Evolutionary conservation across 2,797 vertebrate species (phyloP).

Genomic region (Pogonophryne albipinna): DNA sequence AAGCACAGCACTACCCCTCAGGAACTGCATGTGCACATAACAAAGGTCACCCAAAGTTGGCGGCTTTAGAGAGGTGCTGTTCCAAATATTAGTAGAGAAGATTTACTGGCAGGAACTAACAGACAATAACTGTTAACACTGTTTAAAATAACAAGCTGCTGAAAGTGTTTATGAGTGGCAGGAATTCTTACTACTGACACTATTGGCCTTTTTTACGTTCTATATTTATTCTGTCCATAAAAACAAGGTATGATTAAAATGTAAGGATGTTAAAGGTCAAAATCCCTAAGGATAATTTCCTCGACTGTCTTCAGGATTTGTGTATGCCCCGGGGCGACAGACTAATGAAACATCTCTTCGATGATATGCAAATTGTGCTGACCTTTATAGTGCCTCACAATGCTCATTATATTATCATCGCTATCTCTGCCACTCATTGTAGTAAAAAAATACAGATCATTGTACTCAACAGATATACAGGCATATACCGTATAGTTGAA

Average conservation of each 20-base stretch:
- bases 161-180: constrained; percentile 51
- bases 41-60: constrained; percentile 60
- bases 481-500: neutral
- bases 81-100: constrained; percentile 45
- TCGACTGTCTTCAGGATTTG: constrained; percentile 24
- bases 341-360: constrained; percentile 51
- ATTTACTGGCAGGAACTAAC: constrained; percentile 52
- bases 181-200: constrained; percentile 33
- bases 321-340: constrained; percentile 15
- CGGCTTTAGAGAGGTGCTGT: constrained; percentile 21
- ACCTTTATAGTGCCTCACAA: constrained; percentile 46
- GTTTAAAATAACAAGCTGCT: constrained; percentile 20
- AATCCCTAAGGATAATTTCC: constrained; percentile 45
- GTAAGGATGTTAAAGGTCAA: constrained; percentile 62
- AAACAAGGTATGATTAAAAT: constrained; percentile 53
- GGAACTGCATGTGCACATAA: constrained; percentile 21
- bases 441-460: constrained; percentile 8
- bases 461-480: neutral
- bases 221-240: constrained; percentile 37
- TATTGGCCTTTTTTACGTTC: constrained; percentile 26
- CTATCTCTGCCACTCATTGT: constrained; percentile 3
- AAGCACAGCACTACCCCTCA: constrained; percentile 23
- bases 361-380: constrained; percentile 47
- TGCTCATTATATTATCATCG: constrained; percentile 8
- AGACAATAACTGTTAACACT: constrained; percentile 34